Conservation (phyloP, 2,113 vertebrate genomes). For the Rissa tridactyla region DNA sequence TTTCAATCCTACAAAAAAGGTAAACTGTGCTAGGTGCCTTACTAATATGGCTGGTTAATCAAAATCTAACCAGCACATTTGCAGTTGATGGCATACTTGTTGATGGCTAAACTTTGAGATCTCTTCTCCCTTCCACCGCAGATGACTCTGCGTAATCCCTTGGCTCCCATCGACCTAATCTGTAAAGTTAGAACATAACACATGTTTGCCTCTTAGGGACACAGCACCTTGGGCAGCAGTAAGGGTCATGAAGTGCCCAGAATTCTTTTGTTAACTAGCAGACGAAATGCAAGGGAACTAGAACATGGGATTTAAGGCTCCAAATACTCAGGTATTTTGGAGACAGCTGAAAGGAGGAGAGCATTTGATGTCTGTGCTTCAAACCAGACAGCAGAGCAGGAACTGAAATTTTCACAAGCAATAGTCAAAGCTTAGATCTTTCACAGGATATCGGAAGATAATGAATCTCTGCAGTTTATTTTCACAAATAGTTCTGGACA, state of each 20-base stretch:
- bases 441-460: background rate
- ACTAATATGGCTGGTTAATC: background rate
- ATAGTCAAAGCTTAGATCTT: background rate
- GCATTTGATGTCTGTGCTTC: background rate
- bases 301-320: background rate
- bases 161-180: background rate
- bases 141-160: background rate
- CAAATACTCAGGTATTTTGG: background rate
- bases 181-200: background rate
- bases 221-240: background rate
- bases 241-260: background rate
- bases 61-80: background rate
- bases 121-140: background rate
- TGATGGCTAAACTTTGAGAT: background rate
- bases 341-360: background rate
- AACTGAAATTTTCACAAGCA: background rate
- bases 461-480: background rate
- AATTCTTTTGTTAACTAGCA: slow-evolving; percentile 1
- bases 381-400: background rate
- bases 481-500: background rate
- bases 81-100: background rate
- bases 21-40: background rate
- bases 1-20: background rate
- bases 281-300: background rate
- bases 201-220: background rate